A percentile compares a stretch with the other conserved stretches of the same genome.
These are phyloP conservation scores for Ifrita kowaldi DNA, from an alignment of 2,113 vertebrate genomes.

Conservation along the genomic window DNA sequence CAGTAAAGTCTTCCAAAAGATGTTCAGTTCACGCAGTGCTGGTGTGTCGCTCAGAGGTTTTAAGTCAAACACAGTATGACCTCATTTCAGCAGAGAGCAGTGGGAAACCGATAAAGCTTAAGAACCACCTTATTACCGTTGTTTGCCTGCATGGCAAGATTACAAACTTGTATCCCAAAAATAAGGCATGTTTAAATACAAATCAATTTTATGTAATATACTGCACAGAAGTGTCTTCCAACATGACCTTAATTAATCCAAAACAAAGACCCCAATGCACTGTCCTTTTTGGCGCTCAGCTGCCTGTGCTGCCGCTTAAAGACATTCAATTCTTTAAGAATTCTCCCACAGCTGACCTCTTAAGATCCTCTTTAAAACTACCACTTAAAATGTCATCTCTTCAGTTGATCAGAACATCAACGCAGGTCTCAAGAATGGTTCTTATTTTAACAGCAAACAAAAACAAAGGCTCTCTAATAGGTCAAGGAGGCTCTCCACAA, in stretches of 20 bases:
- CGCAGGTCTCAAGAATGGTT: fast-evolving
- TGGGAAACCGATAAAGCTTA: neutral
- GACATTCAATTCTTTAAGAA: neutral
- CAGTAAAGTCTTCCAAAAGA: neutral
- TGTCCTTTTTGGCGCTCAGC: neutral
- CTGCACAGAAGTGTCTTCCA: fast-evolving
- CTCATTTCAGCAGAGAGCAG: neutral
- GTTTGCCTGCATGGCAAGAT: fast-evolving
- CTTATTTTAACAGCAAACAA: neutral
- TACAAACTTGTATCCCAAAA: neutral
- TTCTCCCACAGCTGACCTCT: fast-evolving
- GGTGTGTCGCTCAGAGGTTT: fast-evolving
- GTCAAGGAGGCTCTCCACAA: neutral
- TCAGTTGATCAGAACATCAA: neutral
- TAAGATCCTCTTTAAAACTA: neutral
- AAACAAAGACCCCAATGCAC: neutral
- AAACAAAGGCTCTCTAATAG: neutral
- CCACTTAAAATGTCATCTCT: neutral
- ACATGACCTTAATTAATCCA: fast-evolving
- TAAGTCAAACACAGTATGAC: neutral
- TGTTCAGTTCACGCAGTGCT: neutral
- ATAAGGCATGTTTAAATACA: fast-evolving
- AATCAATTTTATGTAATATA: neutral
- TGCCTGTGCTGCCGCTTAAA: neutral
- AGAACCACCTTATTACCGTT: neutral